Conservation (phyloP, 1,140 invertebrate genomes). For the Trichoplusia ni region DNA sequence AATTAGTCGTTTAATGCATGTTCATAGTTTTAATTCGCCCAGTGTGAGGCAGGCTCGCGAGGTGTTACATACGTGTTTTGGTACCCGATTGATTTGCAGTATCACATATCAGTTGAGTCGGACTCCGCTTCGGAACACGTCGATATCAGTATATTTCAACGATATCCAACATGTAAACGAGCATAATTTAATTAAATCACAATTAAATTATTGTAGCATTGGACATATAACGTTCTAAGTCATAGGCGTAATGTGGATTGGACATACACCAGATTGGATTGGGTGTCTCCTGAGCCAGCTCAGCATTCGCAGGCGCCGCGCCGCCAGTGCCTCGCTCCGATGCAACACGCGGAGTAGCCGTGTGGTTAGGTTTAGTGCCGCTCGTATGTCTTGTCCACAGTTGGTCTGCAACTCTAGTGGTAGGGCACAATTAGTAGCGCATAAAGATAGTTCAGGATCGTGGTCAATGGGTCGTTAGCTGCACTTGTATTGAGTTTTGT, state of each 20-base stretch:
- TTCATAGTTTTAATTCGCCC: constrained; percentile 70
- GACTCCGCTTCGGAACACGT: constrained; percentile 3
- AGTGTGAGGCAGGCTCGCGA: constrained; percentile 53
- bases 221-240: constrained; percentile 21
- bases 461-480: constrained; percentile 31
- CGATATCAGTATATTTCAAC: not conserved
- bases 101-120: constrained; percentile 55
- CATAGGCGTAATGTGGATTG: constrained; percentile 39
- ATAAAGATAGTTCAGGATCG: constrained; percentile 27
- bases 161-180: constrained; percentile 3
- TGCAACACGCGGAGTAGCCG: constrained; percentile 40
- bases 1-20: constrained; percentile 78
- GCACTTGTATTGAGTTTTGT: constrained; percentile 36
- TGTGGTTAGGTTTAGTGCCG: constrained; percentile 17
- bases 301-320: constrained; percentile 34
- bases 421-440: constrained; percentile 22
- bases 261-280: constrained; percentile 37
- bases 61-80: constrained; percentile 49
- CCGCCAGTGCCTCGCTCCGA: constrained; percentile 52
- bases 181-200: constrained; percentile 43
- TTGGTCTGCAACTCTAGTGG: constrained; percentile 11
- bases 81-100: constrained; percentile 57
- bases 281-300: not conserved
- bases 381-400: constrained; percentile 47
- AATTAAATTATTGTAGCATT: constrained; percentile 33